phyloP scores from a whole-genome alignment of 2,888 invertebrate species.

The Chloroclystis v-ata region DNA sequence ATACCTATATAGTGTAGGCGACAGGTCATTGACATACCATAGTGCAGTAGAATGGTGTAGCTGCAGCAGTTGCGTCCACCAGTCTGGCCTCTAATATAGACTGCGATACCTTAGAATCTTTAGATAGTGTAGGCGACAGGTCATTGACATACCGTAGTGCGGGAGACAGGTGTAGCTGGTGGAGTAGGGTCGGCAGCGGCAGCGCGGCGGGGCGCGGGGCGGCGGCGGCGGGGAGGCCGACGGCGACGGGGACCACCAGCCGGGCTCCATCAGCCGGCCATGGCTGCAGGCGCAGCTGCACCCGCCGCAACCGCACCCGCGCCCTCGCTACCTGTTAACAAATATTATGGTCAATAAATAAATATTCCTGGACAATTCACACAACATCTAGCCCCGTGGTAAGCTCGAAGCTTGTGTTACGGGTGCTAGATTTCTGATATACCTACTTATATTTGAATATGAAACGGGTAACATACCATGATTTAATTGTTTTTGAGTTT shows the following conservation, averaged over 20 bases:
- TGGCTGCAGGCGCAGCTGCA: conserved; percentile 64
- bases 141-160: conserved; percentile 54
- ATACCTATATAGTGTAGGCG: too few species aligned
- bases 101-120: too few species aligned
- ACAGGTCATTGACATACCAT: conserved; percentile 12
- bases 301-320: conserved; percentile 63
- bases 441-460: too few species aligned
- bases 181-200: conserved; percentile 69
- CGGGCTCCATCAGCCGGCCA: conserved; percentile 71
- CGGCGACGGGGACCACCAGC: conserved; percentile 69
- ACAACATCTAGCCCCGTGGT: too few species aligned
- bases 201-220: conserved; percentile 70
- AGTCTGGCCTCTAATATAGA: too few species aligned
- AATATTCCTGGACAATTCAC: neutral
- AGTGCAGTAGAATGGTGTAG: too few species aligned
- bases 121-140: too few species aligned
- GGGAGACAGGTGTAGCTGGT: conserved; percentile 69
- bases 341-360: conserved; percentile 2
- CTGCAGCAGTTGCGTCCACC: too few species aligned
- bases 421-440: too few species aligned
- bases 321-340: conserved; percentile 61
- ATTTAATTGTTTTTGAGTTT: too few species aligned
- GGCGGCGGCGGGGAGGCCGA: conserved; percentile 72
- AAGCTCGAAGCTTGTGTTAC: too few species aligned
- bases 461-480: too few species aligned